Evolutionary conservation across 1,140 invertebrate species (phyloP), one percentile per base, ranked within the genome.

Genomic region (Drosophila navojoa): DNA sequence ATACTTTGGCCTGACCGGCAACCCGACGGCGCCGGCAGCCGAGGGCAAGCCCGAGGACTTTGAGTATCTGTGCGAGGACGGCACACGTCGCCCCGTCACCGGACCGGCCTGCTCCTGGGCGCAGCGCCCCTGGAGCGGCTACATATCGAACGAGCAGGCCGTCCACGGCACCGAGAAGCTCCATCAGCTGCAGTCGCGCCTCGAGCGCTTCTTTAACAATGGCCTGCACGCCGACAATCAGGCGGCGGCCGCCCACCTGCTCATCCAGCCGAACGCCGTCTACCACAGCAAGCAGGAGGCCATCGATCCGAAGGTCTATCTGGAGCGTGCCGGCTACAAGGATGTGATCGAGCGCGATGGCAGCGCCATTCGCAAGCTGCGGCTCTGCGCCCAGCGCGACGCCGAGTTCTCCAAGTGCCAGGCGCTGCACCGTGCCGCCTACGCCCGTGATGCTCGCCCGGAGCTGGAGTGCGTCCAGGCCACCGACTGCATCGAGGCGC

Each of bases 11-110:
- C 93, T 95, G 91, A 92, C 80, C 0, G 87, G 81, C 16, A 50
- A 38, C 5, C 63, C 49, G 0, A 45, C 54, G 5, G 52, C 68
- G 4, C 80, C 69, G 6, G 22, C 57, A 2, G 75, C 81, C 0
- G 91, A 92, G 55, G 91, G 90, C 19, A 94, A 95, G 71, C 93
- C 95, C 0, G 93, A 93, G 13, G 92, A 95, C 2, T 96, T 93
- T 86, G 93, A 94, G 66, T 96, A 97, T 79, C 93, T 98, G 38
- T 98, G 97, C 90, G 95, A 95, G 27, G 96, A 98, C 91, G 97
- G 96, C 2, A 95, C 93, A 1, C 94, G 96, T 71, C 93, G 94
- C 1, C 93, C 95, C 0, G 91, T 96, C 2, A 94, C 93, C 1
- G 94, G 93, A 13, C 94, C 94, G n/a, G 94, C 95, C 5, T 97